Base-by-base conservation (phyloP, 1,140 invertebrate species). In the Hyposmocoma kahamanoa region DNA sequence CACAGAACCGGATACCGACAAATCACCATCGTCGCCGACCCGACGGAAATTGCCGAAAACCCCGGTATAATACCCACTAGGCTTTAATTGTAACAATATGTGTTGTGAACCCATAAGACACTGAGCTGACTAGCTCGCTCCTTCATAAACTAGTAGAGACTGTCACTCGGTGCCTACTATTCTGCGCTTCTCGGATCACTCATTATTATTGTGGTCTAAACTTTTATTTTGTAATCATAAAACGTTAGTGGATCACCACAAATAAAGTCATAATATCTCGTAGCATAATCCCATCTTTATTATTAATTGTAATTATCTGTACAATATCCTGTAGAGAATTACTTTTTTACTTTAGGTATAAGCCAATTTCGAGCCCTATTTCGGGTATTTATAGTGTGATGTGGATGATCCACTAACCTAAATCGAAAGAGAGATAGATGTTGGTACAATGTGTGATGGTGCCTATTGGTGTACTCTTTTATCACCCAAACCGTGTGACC, bases 41-140 rank as follows among this genome's bases (percentile, higher is more conserved):
- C 91, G 94, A 89, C 90, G 95, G 90, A 96, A 96, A 92, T 90
- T 96, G 85, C 95, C 95, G 85, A 96, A 96, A 91, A 96, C 95
- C 87, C 95, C 95, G 92, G 94, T 96, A 95, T 94, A 95, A 94
- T 89, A 82, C 67, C 59, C 63, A 74, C 71, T 79, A 83, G 76
- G 78, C 69, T 80, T 83, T 80, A 74, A 78, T 69, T 75, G 67
- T 82, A 78, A 71, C 64, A 60, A 78, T 83, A 73, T 75, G 82
- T 85, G 79, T 84, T 84, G 82, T 84, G 82, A 84, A 71, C 68
- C 70, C 62, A 67, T 72, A 53, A 80, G 72, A 75, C 69, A 73
- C 63, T 64, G 67, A 64, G 67, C 65, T 22, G 22, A 26, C 20
- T 9, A 50, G 68, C 63, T 76, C 68, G 50, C 63, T 67, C 62